A percentile compares a stretch with the other conserved stretches of the same genome.
phyloP scores from a whole-genome alignment of 2,113 vertebrate species.

The Channa argus region DNA sequence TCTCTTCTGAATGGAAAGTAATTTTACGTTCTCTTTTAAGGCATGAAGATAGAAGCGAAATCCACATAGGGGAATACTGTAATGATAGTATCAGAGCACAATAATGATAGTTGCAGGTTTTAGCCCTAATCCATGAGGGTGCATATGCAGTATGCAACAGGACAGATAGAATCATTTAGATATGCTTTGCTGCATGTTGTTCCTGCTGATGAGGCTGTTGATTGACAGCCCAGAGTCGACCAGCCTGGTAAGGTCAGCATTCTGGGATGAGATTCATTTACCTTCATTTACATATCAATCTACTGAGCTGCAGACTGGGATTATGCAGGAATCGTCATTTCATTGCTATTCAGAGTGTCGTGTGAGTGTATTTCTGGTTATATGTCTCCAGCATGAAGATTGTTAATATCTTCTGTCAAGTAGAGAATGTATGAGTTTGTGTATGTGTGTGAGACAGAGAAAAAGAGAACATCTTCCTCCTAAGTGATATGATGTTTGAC shows the following conservation, averaged over 20 bases:
- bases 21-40: conserved; percentile 67
- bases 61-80: conserved; percentile 41
- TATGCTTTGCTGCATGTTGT: conserved; percentile 33
- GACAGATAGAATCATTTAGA: conserved; percentile 53
- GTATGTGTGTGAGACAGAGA: conserved; percentile 6
- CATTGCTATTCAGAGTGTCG: conserved; percentile 57
- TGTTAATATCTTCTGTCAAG: conserved; percentile 55
- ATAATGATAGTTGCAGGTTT: conserved; percentile 68
- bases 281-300: conserved; percentile 74
- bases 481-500: conserved; percentile 82
- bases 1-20: conserved; percentile 49
- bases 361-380: conserved; percentile 36
- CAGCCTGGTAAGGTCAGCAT: conserved; percentile 59
- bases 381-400: conserved; percentile 46
- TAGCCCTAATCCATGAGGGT: conserved; percentile 49
- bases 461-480: conserved; percentile 57
- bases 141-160: conserved; percentile 36
- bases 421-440: conserved; percentile 21
- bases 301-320: conserved; percentile 39
- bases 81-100: conserved; percentile 62
- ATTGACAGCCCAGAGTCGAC: conserved; percentile 53
- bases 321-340: conserved; percentile 62
- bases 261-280: conserved; percentile 61
- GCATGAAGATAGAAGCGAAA: conserved; percentile 31
- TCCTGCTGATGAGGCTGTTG: conserved; percentile 55